Base-by-base conservation (phyloP, 2,888 invertebrate genomes). In the Melanostoma mellinum region DNA sequence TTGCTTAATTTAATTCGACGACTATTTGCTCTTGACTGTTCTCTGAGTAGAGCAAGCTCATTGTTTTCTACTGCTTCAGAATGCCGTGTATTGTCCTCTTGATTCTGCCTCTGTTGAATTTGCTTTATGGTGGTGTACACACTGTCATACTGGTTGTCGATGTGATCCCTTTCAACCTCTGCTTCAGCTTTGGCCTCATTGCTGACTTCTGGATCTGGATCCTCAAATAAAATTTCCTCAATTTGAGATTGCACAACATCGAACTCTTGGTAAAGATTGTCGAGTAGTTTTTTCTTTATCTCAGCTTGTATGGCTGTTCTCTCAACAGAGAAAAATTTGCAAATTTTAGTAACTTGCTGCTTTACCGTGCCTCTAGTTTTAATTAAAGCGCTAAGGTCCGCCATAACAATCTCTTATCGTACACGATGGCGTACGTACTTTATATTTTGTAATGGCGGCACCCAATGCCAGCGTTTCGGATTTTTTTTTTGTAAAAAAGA, bases 281-380 rank as follows among this genome's bases (percentile, higher is more conserved):
- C 52, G 50, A 50, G 50, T 50, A 32, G 30, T 3, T 6, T 6
- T 32, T 44, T 30, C n/a, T 58, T 58, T 4, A 58, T 44, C 42
- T 58, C 58, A 32, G 42, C 9, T 48, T 48, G 30, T 30, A 30
- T 48, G 48, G 48, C 48, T 48, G 48, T 9, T 48, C 48, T 48
- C 6, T 48, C 48, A 30, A 48, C 48, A 20, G 44, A 58, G 9
- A 46, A 60, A 46, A 60, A 60, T 44, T 46, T 60, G 6, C 3
- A 46, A 5, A 60, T 32, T 60, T 60, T 60, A 44, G 60, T 46
- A n/a, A 60, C 44, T 33, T 60, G 46, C 33, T 60, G n/a, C n/a
- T 60, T 60, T 30, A 60, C n/a, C 20, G 20, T 33, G 33, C 32
- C 60, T 60, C 60, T 44, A 9, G 9, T 60, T n/a, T 60, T 60